phyloP scores from a whole-genome alignment of 2,888 invertebrate genomes.

The Synanthedon formicaeformis region DNA sequence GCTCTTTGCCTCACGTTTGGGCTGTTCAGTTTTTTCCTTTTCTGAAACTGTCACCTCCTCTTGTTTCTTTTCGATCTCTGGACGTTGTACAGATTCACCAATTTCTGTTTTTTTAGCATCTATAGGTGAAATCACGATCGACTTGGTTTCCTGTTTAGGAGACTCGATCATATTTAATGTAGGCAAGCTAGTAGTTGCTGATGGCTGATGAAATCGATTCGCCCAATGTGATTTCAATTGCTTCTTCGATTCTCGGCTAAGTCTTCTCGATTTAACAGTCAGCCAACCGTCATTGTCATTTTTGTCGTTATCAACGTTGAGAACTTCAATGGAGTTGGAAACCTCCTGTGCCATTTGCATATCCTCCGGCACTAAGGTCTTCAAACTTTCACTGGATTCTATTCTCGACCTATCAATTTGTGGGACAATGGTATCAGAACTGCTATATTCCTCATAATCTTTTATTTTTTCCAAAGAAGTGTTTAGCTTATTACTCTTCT shows the following conservation, averaged over 20 bases:
- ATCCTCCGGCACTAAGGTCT: conserved; percentile 61
- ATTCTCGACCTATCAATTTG: conserved; percentile 56
- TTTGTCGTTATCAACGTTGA: conserved; percentile 47
- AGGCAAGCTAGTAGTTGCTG: conserved; percentile 85
- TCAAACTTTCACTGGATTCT: conserved; percentile 62
- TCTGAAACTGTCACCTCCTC: conserved; percentile 6
- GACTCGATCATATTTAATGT: conserved; percentile 73
- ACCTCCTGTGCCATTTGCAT: conserved; percentile 27
- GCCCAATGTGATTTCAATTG: conserved; percentile 78
- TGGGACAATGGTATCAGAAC: conserved; percentile 68
- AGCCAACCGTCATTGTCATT: conserved; percentile 84
- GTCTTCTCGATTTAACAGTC: conserved; percentile 83
- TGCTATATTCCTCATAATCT: conserved; percentile 59
- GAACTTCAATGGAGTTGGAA: conserved; percentile 59
- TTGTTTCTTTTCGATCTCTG: conserved; percentile 13
- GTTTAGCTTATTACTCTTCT: conserved; percentile 31
- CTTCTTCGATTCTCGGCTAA: conserved; percentile 66
- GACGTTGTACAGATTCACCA: conserved; percentile 54
- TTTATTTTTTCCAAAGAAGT: conserved; percentile 37
- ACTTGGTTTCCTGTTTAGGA: conserved; percentile 50
- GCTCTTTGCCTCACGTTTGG: background rate
- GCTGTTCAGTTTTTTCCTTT: background rate
- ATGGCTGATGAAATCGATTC: conserved; percentile 84
- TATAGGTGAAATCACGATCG: conserved; percentile 21
- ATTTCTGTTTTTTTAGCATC: conserved; percentile 29